Evolutionary conservation across 1,140 invertebrate genomes (phyloP).

Genomic region (Diorhabda carinulata): DNA sequence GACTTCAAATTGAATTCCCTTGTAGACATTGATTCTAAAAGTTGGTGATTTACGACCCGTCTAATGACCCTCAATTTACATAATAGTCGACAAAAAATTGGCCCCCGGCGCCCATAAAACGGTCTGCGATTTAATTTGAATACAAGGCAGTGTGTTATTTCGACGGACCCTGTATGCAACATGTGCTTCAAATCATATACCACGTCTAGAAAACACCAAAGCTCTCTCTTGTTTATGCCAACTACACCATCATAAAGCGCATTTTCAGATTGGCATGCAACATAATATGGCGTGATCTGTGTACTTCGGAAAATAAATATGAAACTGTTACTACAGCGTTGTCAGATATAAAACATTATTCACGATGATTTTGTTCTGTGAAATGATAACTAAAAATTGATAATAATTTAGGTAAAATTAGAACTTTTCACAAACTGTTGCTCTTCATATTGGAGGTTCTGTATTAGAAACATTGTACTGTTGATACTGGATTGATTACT

Average conservation of each 20-base stretch:
- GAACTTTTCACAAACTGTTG: too few relatives aligned
- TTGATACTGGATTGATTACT: too few relatives aligned
- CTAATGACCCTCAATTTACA: conserved; percentile 19
- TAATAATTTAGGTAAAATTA: too few relatives aligned
- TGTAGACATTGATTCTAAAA: conserved; percentile 2
- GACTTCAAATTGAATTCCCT: background rate
- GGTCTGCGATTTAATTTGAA: conserved; percentile 39
- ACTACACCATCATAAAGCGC: conserved; percentile 38
- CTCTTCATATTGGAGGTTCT: too few relatives aligned
- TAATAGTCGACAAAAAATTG: conserved; percentile 20
- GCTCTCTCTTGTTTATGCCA: conserved; percentile 40
- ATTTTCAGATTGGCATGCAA: conserved; percentile 39
- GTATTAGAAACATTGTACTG: too few relatives aligned
- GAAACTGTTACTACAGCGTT: conserved; percentile 10
- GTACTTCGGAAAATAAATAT: conserved; percentile 33
- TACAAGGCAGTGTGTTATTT: conserved; percentile 35
- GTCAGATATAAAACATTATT: background rate
- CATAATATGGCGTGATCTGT: conserved; percentile 37
- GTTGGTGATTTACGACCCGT: conserved; percentile 4
- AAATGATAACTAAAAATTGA: too few relatives aligned
- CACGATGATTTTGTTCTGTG: too few relatives aligned
- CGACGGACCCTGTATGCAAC: conserved; percentile 27
- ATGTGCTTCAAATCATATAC: conserved; percentile 44
- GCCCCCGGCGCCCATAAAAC: conserved; percentile 22
- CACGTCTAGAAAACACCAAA: conserved; percentile 37